Conservation (phyloP, 2,113 vertebrate genomes). For the Nansenia antarctica region DNA sequence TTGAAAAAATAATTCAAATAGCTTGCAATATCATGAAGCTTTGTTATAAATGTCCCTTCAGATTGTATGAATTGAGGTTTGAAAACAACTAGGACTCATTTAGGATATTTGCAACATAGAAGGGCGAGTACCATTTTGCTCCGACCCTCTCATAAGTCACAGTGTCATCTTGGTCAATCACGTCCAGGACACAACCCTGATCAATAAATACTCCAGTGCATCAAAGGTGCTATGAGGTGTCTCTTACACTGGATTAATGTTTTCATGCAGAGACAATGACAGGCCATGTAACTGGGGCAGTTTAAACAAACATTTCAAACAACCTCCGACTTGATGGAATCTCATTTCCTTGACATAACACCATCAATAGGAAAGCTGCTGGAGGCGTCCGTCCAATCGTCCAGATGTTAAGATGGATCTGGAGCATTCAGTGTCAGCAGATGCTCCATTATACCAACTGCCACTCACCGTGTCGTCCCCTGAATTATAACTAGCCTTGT, state of each 20-base stretch:
- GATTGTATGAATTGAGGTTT: too few relatives aligned
- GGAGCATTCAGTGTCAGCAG: slow-evolving; percentile 60
- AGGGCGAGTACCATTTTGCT: neutral
- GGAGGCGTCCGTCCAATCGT: slow-evolving; percentile 40
- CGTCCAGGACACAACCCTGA: slow-evolving; percentile 2
- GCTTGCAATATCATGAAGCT: neutral
- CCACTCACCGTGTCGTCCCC: slow-evolving; percentile 55
- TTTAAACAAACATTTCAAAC: slow-evolving; percentile 30
- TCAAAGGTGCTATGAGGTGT: slow-evolving; percentile 13
- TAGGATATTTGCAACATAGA: slow-evolving; percentile 1
- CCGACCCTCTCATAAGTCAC: neutral
- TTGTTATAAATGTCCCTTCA: too few relatives aligned
- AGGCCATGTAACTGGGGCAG: slow-evolving; percentile 6
- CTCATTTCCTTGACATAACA: slow-evolving; percentile 24
- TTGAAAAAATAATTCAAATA: neutral
- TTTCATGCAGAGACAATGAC: slow-evolving; percentile 12
- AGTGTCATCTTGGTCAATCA: neutral
- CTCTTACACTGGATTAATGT: slow-evolving; percentile 21
- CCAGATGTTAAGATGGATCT: slow-evolving; percentile 62
- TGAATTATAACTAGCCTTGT: slow-evolving; percentile 62
- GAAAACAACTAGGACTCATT: slow-evolving; percentile 1
- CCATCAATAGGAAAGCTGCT: slow-evolving; percentile 36
- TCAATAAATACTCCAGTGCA: slow-evolving; percentile 16
- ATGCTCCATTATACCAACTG: slow-evolving; percentile 71
- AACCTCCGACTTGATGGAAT: slow-evolving; percentile 10